Evolutionary conservation across 2,888 invertebrate genomes (phyloP).

Genomic region (Metopia argyrocephala): DNA sequence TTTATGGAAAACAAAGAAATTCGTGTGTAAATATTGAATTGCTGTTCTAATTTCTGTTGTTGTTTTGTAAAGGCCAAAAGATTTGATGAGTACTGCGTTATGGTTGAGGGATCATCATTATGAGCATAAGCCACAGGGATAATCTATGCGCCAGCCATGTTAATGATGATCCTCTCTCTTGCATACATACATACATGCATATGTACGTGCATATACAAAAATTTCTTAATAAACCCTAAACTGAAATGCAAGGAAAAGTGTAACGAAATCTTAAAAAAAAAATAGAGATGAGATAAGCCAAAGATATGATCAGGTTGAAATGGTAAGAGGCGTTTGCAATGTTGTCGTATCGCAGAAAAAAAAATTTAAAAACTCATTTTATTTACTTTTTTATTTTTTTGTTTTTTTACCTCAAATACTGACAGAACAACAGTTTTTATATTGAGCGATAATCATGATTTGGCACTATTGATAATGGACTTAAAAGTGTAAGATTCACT

Average conservation of each 20-base stretch:
- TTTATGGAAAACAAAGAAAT: constrained; percentile 27
- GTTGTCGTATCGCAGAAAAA: not conserved
- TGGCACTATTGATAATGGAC: constrained; percentile 53
- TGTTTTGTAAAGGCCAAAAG: not conserved
- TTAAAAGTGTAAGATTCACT: not conserved
- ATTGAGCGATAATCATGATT: constrained; percentile 59
- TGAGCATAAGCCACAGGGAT: constrained; percentile 61
- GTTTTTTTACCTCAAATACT: constrained; percentile 24
- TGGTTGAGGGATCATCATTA: constrained; percentile 54
- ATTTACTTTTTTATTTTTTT: not conserved
- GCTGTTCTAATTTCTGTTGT: constrained; percentile 54
- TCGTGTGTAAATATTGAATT: constrained; percentile 62
- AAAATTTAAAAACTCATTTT: not conserved
- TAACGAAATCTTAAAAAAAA: constrained; percentile 42
- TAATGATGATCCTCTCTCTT: constrained; percentile 52
- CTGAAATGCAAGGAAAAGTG: constrained; percentile 5
- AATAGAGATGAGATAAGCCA: constrained; percentile 41
- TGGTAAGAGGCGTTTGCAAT: constrained; percentile 32
- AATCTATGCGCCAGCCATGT: constrained; percentile 59
- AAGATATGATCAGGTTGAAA: constrained; percentile 61
- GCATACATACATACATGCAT: not conserved
- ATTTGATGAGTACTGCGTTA: constrained; percentile 21
- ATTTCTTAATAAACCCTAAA: not conserved
- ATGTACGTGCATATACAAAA: not conserved
- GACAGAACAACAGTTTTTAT: constrained; percentile 17